Percentiles rank a stretch among this genome's conserved stretches.
phyloP scores from a whole-genome alignment of 2,797 vertebrate species.

The Adrianichthys oophorus region DNA sequence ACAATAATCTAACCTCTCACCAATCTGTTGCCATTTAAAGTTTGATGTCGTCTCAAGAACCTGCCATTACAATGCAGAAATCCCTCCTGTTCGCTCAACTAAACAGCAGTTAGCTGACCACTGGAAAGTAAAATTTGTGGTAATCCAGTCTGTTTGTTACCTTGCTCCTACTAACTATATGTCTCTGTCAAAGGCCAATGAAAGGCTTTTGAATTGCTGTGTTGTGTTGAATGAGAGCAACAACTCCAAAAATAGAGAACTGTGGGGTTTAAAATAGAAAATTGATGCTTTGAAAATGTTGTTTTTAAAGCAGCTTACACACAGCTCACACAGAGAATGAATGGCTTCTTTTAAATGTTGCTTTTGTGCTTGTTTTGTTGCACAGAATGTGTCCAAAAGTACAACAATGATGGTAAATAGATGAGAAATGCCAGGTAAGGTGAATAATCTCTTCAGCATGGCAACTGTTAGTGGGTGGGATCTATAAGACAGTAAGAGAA shows the following conservation, averaged over 20 bases:
- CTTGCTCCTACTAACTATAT: conserved; percentile 47
- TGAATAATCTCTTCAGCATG: no score
- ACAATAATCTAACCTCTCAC: conserved; percentile 26
- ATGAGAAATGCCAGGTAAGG: no score
- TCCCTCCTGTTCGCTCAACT: conserved; percentile 23
- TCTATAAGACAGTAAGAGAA: no score
- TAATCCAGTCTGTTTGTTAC: conserved; percentile 23
- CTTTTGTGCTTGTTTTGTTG: no score
- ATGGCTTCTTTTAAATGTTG: no score
- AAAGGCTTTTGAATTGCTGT: conserved; percentile 13
- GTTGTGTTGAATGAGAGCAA: conserved; percentile 25
- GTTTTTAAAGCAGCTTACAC: conserved; percentile 1
- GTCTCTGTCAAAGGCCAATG: conserved; percentile 35
- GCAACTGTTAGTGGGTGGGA: no score
- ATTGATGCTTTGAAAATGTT: conserved; percentile 7
- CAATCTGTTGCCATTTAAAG: conserved; percentile 29
- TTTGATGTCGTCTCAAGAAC: conserved; percentile 5
- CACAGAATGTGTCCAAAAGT: no score
- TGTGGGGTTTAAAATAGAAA: conserved; percentile 1
- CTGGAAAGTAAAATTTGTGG: conserved; percentile 25
- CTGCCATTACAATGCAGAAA: conserved; percentile 15
- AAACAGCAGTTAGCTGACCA: conserved; percentile 50
- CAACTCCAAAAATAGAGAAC: conserved; percentile 16
- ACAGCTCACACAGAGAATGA: not conserved
- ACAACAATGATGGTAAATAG: no score